phyloP scores from a whole-genome alignment of 2,797 vertebrate species.

The Sylvilagus floridanus region DNA sequence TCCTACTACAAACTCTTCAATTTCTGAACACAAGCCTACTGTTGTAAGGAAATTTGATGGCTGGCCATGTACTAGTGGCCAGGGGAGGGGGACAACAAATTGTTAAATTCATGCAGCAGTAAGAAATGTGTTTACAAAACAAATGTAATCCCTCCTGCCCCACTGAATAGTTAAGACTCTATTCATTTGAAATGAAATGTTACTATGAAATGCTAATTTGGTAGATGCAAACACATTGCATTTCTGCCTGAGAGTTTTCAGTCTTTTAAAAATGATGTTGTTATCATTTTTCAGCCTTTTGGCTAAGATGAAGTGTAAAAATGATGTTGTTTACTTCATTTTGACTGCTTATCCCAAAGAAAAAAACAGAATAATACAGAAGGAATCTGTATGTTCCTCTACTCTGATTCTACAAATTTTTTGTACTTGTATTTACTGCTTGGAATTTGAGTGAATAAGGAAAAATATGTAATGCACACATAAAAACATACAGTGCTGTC shows the following conservation, averaged over 20 bases:
- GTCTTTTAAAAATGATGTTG: neutral
- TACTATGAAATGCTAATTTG: constrained; percentile 35
- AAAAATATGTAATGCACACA: constrained; percentile 44
- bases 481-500: constrained; percentile 39
- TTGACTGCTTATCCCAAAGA: neutral
- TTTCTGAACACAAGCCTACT: constrained; percentile 48
- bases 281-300: too few species aligned
- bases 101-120: neutral
- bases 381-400: neutral
- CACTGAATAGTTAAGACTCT: constrained; percentile 5
- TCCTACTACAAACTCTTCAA: constrained; percentile 35
- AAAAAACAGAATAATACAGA: constrained; percentile 34
- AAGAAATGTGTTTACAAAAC: constrained; percentile 6
- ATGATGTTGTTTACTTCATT: constrained; percentile 1
- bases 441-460: constrained; percentile 2
- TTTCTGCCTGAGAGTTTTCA: constrained; percentile 58
- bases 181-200: constrained; percentile 48
- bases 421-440: neutral
- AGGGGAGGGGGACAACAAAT: neutral
- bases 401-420: constrained; percentile 19
- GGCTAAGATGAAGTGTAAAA: neutral
- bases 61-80: neutral
- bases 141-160: neutral
- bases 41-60: constrained; percentile 14
- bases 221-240: neutral